Base-by-base conservation (phyloP, 2,797 vertebrate species). In the Phoebastria nigripes region DNA sequence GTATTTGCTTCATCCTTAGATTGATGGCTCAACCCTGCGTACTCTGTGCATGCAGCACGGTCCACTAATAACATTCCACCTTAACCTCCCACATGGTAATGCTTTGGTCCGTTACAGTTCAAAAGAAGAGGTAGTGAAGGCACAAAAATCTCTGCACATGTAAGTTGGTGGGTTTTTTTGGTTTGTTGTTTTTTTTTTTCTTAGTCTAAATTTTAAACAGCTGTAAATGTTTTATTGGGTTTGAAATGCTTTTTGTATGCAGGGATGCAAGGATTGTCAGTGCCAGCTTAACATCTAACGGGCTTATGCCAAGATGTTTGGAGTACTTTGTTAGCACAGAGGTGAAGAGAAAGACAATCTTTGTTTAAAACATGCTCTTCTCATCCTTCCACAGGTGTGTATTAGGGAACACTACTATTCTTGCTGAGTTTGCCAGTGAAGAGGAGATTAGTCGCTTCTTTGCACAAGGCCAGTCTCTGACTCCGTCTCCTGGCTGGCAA, bases 371-470 rank as follows among this genome's bases (percentile, higher is more conserved):
- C 1, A 1, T 67, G 55, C 76, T 89, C 76, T 95, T 86, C 70
- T 96, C 56, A 4, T 82, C 91, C 90, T 31, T 58, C 85, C 6
- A 1, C 98, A 99, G 99, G 99, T 99, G 99, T 98, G 99, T 99
- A 98, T 98, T 99, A 98, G 99, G 99, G 98, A 99, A 99, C 99
- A 99, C 99, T 98, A 99, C 99, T 97, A 99, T 99, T 98, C 99
- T 99, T 97, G 99, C 99, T 95, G 99, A 99, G 98, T 99, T 99
- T 98, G 99, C 99, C 98, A 99, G 99, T 97, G 99, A 99, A 98
- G 99, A 99, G 99, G 99, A 99, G 99, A 99, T 99, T 97, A 99
- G 98, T 98, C 99, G 99, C 98, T 99, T 99, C 99, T 99, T 99
- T 99, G 99, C 99, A 99, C 99, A 99, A 99, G 99, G 99, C 98